Evolutionary conservation across 2,113 vertebrate genomes (phyloP), one percentile per base, ranked within the genome.

Genomic region (Pica pica): DNA sequence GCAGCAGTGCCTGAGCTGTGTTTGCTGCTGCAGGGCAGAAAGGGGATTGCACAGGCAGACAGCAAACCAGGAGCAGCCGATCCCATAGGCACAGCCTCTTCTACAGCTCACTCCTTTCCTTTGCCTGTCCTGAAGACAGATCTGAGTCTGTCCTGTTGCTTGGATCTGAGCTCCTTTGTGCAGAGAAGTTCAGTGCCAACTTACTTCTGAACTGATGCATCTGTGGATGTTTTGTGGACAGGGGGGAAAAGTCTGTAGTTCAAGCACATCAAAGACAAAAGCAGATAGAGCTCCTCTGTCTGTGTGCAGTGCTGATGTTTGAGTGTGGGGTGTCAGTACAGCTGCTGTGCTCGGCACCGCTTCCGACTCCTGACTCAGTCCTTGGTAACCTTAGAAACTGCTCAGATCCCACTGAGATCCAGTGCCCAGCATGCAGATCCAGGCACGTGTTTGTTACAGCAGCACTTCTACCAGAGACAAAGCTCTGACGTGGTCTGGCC

Each of bases 161-260:
- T 6, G 17, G 21, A 10, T 14, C 26, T 9, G 3, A 57, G 74
- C 16, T 47, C 11, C 33, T 61, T 37, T 56, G 35, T 15, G 39
- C 23, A 3, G 7, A 52, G 24, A 31, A 35, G 30, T 15, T 78
- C 39, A 31, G 42, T 15, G 55, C 86, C 6, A 8, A 52, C 47
- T 55, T 44, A 13, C 20, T 64, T 60, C 42, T 20, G 61, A 70
- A 9, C 19, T 7, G 13, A 13, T n/a, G 44, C 44, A 27, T 22
- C 59, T 59, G 6, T 1, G 2, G 4, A 57, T 27, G 8, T 50
- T 57, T 28, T n/a, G 35, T 28, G 37, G 4, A 6, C 0, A 2
- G 6, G 13, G 9, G 28, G 7, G 3, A 0, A 1, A 13, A 4
- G 6, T 20, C 37, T 46, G 16, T 9, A 46, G 37, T 7, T 79